Evolutionary conservation across 2,797 vertebrate genomes (phyloP).

Genomic region (Sebastiscus albofasciatus): DNA sequence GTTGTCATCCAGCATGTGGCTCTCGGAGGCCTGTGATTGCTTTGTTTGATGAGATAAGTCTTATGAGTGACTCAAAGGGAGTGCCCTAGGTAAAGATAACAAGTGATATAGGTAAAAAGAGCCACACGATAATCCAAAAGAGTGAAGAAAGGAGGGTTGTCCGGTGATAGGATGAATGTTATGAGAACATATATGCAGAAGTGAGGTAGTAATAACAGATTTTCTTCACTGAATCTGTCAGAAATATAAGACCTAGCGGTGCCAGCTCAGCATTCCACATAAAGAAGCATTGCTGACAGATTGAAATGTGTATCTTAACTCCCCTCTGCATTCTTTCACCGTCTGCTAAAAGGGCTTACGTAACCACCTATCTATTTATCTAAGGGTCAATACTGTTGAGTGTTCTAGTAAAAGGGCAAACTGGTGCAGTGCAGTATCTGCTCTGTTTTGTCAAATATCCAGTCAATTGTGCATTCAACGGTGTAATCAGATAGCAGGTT

Average conservation of each 20-base stretch:
- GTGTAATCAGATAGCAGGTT: constrained; percentile 6
- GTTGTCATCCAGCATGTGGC: not conserved
- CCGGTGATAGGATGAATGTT: not conserved
- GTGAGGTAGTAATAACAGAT: not conserved
- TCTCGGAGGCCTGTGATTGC: not conserved
- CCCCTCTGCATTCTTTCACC: constrained; percentile 63
- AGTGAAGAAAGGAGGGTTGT: not conserved
- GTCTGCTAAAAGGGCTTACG: constrained; percentile 46
- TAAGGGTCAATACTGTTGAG: constrained; percentile 37
- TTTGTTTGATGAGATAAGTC: constrained; percentile 5
- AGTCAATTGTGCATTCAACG: constrained; percentile 11
- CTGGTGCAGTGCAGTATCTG: constrained; percentile 8
- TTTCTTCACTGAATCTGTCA: not conserved
- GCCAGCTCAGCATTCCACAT: constrained; percentile 30
- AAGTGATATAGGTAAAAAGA: not conserved
- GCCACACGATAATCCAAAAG: not conserved
- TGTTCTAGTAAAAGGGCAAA: constrained; percentile 22
- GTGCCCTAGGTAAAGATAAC: constrained; percentile 28
- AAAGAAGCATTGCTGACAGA: constrained; percentile 47
- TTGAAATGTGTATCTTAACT: constrained; percentile 56
- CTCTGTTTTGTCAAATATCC: constrained; percentile 2
- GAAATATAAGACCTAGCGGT: constrained; percentile 1
- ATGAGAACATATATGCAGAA: not conserved
- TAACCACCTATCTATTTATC: constrained; percentile 46
- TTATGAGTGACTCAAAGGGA: constrained; percentile 13